phyloP scores from a whole-genome alignment of 2,113 vertebrate genomes.

The Cyrtonyx montezumae region DNA sequence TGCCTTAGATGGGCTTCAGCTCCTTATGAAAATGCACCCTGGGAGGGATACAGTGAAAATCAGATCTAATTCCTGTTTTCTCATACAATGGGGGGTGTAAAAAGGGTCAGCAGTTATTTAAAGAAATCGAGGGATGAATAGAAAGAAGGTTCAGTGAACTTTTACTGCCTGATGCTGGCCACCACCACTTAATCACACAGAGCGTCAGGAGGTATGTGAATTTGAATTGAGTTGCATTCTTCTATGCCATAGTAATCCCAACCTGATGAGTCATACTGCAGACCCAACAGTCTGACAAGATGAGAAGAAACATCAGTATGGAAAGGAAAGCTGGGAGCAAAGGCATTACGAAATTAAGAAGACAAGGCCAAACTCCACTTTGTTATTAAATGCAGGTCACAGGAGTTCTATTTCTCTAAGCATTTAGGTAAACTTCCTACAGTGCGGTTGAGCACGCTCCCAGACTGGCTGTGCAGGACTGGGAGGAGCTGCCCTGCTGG shows the following conservation, averaged over 20 bases:
- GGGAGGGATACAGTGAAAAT: not conserved
- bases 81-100: not conserved
- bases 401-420: not conserved
- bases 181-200: not conserved
- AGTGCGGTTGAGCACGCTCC: not conserved
- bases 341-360: not conserved
- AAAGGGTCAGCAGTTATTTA: not conserved
- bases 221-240: not conserved
- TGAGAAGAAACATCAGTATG: not conserved
- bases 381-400: not conserved
- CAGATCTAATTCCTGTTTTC: not conserved
- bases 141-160: not conserved
- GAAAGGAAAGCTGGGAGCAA: not conserved
- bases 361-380: not conserved
- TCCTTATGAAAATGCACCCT: not conserved
- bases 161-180: not conserved
- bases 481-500: not conserved
- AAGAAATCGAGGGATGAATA: not conserved
- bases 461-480: not conserved
- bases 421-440: not conserved
- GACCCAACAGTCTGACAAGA: not conserved
- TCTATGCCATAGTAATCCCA: not conserved
- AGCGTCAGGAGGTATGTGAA: not conserved
- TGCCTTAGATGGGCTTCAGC: not conserved
- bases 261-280: not conserved